Evolutionary conservation across 1,140 invertebrate species (phyloP).

Genomic region (Orchesella cincta): DNA sequence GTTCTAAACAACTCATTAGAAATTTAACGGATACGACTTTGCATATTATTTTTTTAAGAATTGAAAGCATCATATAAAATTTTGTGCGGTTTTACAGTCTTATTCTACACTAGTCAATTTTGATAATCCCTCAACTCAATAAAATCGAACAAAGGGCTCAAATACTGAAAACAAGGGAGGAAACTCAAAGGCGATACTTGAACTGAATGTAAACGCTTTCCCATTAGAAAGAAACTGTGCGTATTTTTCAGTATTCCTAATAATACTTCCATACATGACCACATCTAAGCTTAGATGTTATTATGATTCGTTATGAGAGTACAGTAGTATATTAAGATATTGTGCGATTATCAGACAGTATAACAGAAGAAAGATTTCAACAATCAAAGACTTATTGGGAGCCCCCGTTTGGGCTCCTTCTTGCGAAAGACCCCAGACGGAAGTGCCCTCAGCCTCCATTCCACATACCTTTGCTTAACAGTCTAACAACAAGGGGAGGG

Average conservation of each 20-base stretch:
- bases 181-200: not conserved
- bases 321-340: slow-evolving; percentile 29
- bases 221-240: slow-evolving; percentile 18
- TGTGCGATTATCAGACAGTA: not conserved
- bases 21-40: too few species aligned
- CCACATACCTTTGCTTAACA: slow-evolving; percentile 28
- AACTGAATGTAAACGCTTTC: not conserved
- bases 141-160: not conserved
- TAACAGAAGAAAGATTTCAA: slow-evolving; percentile 15
- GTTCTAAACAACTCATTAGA: too few species aligned
- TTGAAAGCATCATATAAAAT: too few species aligned
- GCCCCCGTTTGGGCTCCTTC: not conserved
- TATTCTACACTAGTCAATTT: slow-evolving; percentile 2
- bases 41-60: too few species aligned
- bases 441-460: slow-evolving; percentile 13
- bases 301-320: not conserved
- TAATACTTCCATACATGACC: slow-evolving; percentile 16
- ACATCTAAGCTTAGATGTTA: slow-evolving; percentile 29
- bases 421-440: not conserved
- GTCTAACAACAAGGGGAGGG: not conserved
- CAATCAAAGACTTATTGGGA: slow-evolving; percentile 5
- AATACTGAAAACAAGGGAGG: not conserved
- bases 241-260: slow-evolving; percentile 14
- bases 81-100: slow-evolving; percentile 18
- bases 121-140: not conserved